Evolutionary conservation across 30 jellyfish, hydroid and myxozoan genomes (phyloP).

Genomic region (Clytia hemisphaerica): DNA sequence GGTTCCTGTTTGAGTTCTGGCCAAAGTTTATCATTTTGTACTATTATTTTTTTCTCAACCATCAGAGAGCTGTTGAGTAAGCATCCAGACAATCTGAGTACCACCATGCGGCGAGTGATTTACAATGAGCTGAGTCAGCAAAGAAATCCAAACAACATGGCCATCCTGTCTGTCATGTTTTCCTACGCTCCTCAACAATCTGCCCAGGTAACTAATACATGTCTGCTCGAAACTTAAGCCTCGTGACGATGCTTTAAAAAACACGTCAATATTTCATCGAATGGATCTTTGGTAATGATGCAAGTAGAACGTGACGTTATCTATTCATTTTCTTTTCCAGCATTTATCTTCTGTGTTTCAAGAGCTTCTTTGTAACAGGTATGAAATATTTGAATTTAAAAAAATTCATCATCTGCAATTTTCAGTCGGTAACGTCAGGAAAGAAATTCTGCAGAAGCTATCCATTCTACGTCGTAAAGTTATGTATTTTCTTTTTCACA

Average conservation of each 20-base stretch:
- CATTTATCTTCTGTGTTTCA: slow-evolving; percentile 76
- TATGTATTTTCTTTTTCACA: slow-evolving; percentile 13
- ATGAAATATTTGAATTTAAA: not conserved
- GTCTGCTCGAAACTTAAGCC: no score
- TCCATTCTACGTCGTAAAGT: not conserved
- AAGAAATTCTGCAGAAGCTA: no score
- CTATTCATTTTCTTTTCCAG: slow-evolving; percentile 26
- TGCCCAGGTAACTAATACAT: slow-evolving; percentile 81
- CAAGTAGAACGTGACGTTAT: no score
- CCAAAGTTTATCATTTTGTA: not conserved
- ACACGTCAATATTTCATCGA: no score
- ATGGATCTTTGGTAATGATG: no score
- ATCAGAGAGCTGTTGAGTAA: slow-evolving; percentile 77
- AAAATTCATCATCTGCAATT: no score
- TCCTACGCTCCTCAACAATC: slow-evolving; percentile 80
- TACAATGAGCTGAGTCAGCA: slow-evolving; percentile 81
- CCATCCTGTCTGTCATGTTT: slow-evolving; percentile 70
- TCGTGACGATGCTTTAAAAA: no score
- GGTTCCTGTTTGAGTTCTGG: not conserved
- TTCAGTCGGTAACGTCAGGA: no score
- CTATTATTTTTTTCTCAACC: no score
- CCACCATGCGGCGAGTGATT: slow-evolving; percentile 70
- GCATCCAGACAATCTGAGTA: slow-evolving; percentile 83
- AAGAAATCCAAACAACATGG: slow-evolving; percentile 87
- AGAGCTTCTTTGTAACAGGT: slow-evolving; percentile 73